Percentiles rank a stretch among this genome's conserved stretches.
Evolutionary conservation across 2,113 vertebrate genomes (phyloP).

Genomic region (Catagonus wagneri): DNA sequence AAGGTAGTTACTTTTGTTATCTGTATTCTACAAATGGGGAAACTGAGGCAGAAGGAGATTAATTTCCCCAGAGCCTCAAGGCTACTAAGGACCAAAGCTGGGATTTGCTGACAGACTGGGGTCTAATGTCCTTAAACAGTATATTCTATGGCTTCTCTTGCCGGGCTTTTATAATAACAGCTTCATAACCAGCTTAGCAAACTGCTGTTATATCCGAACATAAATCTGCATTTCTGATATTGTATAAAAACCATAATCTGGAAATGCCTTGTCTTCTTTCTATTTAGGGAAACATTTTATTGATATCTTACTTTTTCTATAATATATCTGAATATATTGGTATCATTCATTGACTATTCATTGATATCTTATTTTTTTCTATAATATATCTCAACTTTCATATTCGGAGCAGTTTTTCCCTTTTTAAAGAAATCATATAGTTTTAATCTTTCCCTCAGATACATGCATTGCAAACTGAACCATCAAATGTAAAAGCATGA

Average conservation of each 20-base stretch:
- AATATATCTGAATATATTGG: too few relatives aligned
- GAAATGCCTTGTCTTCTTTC: background rate
- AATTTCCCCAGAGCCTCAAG: background rate
- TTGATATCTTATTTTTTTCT: background rate
- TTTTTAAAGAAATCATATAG: background rate
- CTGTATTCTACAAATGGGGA: background rate
- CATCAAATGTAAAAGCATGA: background rate
- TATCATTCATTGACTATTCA: too few relatives aligned
- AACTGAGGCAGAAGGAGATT: background rate
- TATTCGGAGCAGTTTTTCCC: background rate
- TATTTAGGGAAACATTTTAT: background rate
- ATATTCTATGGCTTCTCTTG: accelerated
- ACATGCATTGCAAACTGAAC: background rate
- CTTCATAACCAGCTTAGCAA: background rate
- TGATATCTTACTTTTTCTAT: background rate
- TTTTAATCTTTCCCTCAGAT: background rate
- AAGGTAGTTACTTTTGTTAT: background rate
- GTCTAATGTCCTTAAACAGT: background rate
- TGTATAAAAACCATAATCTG: background rate
- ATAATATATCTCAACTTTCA: background rate
- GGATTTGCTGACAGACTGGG: background rate
- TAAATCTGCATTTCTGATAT: background rate
- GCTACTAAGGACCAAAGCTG: background rate
- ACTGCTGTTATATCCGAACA: background rate
- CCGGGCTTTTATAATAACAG: background rate